Evolutionary conservation across 2,797 vertebrate species (phyloP).

Genomic region (Alosa sapidissima): DNA sequence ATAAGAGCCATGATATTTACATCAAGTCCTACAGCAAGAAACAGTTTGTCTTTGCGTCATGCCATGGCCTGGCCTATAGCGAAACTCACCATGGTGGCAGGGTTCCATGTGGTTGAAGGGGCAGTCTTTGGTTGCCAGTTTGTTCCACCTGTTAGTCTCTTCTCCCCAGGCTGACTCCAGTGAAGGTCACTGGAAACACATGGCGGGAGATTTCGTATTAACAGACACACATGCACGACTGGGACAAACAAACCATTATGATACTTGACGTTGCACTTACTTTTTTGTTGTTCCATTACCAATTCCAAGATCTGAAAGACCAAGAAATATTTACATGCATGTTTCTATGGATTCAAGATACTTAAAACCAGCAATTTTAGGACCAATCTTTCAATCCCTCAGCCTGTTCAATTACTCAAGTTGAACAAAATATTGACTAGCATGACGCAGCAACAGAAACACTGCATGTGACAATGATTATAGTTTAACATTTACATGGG

Average conservation of each 20-base stretch:
- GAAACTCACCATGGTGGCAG: constrained; percentile 84
- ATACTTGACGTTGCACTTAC: constrained; percentile 70
- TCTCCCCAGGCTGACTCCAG: constrained; percentile 96
- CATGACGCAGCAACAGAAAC: not conserved
- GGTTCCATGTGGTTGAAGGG: constrained; percentile 94
- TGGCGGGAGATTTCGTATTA: not conserved
- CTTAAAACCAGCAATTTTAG: not conserved
- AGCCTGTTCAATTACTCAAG: not conserved
- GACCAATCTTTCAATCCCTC: too few relatives aligned
- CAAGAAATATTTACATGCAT: constrained; percentile 31
- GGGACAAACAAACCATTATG: not conserved
- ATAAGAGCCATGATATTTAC: not conserved
- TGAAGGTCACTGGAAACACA: constrained; percentile 83
- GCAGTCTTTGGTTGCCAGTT: constrained; percentile 95
- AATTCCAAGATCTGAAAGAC: constrained; percentile 86
- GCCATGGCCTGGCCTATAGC: not conserved
- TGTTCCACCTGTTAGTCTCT: constrained; percentile 91
- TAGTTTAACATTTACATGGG: too few relatives aligned
- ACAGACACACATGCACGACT: not conserved
- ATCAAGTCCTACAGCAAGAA: not conserved
- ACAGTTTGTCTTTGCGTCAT: not conserved
- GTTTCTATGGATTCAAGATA: not conserved
- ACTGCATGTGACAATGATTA: too few relatives aligned
- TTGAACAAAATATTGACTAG: not conserved
- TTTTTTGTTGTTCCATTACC: constrained; percentile 92